phyloP scores from a whole-genome alignment of 2,797 vertebrate genomes.

The Phrynocephalus vlangalii region DNA sequence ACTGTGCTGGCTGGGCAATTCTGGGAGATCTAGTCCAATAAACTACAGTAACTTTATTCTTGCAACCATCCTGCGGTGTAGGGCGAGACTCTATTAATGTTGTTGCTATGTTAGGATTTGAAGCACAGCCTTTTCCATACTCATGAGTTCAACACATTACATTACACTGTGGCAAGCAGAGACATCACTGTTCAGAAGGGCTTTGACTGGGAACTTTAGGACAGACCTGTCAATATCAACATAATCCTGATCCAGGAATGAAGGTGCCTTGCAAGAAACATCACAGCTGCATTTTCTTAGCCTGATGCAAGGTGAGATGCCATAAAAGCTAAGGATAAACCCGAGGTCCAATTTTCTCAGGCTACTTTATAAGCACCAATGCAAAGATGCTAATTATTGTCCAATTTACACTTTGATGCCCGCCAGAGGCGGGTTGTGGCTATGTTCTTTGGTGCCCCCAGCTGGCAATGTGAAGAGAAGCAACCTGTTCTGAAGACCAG shows the following conservation, averaged over 20 bases:
- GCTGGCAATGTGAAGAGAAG: slow-evolving; percentile 39
- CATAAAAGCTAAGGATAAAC: not conserved
- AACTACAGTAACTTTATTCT: not conserved
- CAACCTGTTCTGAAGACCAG: not conserved
- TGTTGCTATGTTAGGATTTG: not conserved
- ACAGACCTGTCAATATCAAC: not conserved
- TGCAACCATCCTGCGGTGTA: no score
- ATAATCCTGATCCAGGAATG: not conserved
- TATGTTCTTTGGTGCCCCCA: slow-evolving; percentile 20
- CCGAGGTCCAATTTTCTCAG: not conserved
- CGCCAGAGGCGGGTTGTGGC: not conserved
- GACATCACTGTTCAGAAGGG: not conserved
- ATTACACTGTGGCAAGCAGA: not conserved
- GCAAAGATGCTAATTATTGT: not conserved
- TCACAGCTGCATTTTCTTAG: not conserved
- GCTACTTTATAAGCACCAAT: not conserved
- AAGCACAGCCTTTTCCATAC: not conserved
- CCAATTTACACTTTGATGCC: not conserved
- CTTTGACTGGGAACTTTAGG: not conserved
- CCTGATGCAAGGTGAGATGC: not conserved
- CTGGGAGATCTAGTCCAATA: no score
- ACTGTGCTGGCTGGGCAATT: no score
- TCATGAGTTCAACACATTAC: not conserved
- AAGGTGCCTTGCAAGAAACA: not conserved
- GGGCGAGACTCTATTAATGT: not conserved